phyloP scores from a whole-genome alignment of 2,113 vertebrate species.

The Notarius quadriscutis region DNA sequence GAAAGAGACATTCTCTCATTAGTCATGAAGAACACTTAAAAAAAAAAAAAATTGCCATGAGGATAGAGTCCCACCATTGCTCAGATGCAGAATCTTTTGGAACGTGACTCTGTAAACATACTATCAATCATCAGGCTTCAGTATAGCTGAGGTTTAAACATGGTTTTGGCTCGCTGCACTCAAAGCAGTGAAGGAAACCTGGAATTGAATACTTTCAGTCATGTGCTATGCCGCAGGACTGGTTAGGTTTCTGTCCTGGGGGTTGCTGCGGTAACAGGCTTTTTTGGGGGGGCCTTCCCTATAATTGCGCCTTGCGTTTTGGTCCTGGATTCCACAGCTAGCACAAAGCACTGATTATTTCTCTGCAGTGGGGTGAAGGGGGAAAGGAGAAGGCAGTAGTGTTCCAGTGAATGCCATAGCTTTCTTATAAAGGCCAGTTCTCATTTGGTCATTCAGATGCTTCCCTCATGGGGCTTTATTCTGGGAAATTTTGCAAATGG shows the following conservation, averaged over 20 bases:
- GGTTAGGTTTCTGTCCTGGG: slow-evolving; percentile 55
- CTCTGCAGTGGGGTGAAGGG: slow-evolving; percentile 54
- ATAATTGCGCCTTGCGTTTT: slow-evolving; percentile 68
- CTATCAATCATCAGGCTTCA: slow-evolving; percentile 44
- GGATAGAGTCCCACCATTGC: not conserved
- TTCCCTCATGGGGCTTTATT: slow-evolving; percentile 44
- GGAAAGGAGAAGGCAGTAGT: slow-evolving; percentile 45
- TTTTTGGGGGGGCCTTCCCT: slow-evolving; percentile 58
- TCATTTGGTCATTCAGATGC: slow-evolving; percentile 39
- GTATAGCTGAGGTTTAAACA: not conserved
- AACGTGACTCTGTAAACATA: slow-evolving; percentile 10
- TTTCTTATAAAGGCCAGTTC: slow-evolving; percentile 70
- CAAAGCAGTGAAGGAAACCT: slow-evolving; percentile 20
- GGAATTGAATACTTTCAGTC: slow-evolving; percentile 36
- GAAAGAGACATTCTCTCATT: not conserved
- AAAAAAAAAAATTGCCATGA: not conserved
- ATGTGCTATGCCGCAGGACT: slow-evolving; percentile 41
- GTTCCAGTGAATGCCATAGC: slow-evolving; percentile 67
- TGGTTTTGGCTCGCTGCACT: slow-evolving; percentile 33
- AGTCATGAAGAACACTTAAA: not conserved
- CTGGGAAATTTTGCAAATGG: slow-evolving; percentile 16
- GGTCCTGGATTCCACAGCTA: slow-evolving; percentile 67
- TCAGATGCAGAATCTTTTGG: slow-evolving; percentile 8
- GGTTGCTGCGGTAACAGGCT: slow-evolving; percentile 67
- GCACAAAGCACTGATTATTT: slow-evolving; percentile 80